Percentiles rank a stretch among this genome's conserved stretches.
Evolutionary conservation across 2,113 vertebrate species (phyloP).

Genomic region (Pluvianellus socialis): DNA sequence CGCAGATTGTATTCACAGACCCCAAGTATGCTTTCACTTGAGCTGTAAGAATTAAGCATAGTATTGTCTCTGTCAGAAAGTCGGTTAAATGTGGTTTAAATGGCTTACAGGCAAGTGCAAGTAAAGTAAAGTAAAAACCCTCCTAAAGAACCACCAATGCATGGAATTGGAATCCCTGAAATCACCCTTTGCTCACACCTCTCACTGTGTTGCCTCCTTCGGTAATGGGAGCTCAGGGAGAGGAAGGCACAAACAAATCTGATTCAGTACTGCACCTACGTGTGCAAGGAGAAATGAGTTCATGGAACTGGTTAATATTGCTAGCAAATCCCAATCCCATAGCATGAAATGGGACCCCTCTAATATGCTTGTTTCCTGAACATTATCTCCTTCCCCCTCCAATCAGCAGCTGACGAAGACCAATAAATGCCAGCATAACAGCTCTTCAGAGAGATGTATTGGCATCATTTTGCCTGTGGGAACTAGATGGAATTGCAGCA

Average conservation of each 20-base stretch:
- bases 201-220: background rate
- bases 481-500: conserved; percentile 32
- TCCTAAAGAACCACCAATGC: background rate
- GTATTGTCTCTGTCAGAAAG: background rate
- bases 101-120: background rate
- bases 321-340: conserved; percentile 3
- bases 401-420: background rate
- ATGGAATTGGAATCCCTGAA: background rate
- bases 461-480: conserved; percentile 35
- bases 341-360: background rate
- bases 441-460: conserved; percentile 44
- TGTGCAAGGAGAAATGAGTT: background rate
- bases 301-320: background rate
- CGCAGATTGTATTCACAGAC: background rate
- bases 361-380: background rate
- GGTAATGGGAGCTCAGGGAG: background rate
- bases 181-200: background rate
- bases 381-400: background rate
- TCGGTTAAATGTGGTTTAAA: background rate
- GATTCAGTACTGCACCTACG: background rate
- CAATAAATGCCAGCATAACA: conserved; percentile 41
- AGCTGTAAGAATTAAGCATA: background rate
- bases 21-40: background rate
- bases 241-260: background rate
- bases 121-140: background rate